Conservation (phyloP, 2,797 vertebrate genomes). For the Paguma larvata region DNA sequence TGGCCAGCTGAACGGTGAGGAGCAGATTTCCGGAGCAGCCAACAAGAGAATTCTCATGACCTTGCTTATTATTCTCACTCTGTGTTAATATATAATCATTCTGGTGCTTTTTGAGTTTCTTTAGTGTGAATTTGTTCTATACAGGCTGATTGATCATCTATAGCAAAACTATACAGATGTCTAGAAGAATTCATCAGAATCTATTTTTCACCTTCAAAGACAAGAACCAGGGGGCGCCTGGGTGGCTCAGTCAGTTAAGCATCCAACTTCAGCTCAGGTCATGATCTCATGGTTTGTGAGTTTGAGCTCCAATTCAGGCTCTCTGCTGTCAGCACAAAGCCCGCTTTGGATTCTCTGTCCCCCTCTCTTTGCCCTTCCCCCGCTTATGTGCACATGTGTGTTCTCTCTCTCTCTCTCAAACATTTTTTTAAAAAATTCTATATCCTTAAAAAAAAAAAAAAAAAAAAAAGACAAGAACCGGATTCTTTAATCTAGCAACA, state of each 20-base stretch:
- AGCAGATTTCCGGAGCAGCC: not conserved
- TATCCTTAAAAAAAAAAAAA: not conserved
- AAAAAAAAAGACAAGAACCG: not conserved
- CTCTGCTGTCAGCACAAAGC: too few species aligned
- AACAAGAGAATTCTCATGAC: not conserved
- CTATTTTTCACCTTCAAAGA: slow-evolving; percentile 19
- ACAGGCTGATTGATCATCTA: not conserved
- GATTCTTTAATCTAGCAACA: not conserved
- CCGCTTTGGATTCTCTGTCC: too few species aligned
- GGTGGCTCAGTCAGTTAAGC: too few species aligned
- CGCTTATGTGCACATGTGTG: too few species aligned
- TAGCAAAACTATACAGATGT: not conserved
- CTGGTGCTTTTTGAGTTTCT: not conserved
- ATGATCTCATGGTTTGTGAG: too few species aligned
- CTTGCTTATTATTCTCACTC: not conserved
- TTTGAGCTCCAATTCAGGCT: too few species aligned
- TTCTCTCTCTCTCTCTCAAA: too few species aligned
- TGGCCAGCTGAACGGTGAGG: fast-evolving
- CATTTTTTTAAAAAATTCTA: too few species aligned
- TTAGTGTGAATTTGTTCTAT: not conserved
- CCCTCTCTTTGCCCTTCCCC: too few species aligned
- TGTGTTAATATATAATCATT: not conserved
- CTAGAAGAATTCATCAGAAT: not conserved
- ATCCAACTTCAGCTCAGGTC: too few species aligned
- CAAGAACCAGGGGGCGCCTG: not conserved